Percentiles rank a stretch among this genome's conserved stretches.
Evolutionary conservation across 2,888 invertebrate genomes (phyloP).

Genomic region (Phorcus lineatus): DNA sequence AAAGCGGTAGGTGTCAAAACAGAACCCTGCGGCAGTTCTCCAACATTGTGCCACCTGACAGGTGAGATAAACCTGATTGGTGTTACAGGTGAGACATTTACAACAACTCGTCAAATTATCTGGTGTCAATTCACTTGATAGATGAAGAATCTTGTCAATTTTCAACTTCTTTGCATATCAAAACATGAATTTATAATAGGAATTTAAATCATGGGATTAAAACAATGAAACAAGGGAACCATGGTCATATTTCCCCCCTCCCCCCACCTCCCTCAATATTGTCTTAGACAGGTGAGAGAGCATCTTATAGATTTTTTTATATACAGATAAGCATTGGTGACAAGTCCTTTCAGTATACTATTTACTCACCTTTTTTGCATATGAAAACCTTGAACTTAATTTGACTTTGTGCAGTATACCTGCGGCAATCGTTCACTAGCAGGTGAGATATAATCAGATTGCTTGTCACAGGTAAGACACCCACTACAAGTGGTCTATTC

Average conservation of each 20-base stretch:
- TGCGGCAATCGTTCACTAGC: neutral
- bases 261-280: too few relatives aligned
- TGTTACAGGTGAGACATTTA: slow-evolving; percentile 7
- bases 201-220: too few relatives aligned
- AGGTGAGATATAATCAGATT: slow-evolving; percentile 3
- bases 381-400: too few relatives aligned
- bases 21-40: neutral
- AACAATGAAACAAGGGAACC: too few relatives aligned
- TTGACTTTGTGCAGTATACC: neutral
- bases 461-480: slow-evolving; percentile 7
- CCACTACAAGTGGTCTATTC: neutral
- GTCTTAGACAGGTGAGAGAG: too few relatives aligned
- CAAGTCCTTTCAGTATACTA: too few relatives aligned
- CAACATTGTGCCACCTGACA: neutral
- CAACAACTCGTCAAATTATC: neutral
- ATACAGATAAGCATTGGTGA: too few relatives aligned
- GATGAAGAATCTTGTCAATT: neutral
- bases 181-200: too few relatives aligned
- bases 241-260: too few relatives aligned
- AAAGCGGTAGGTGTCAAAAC: neutral
- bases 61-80: slow-evolving; percentile 14
- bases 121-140: neutral
- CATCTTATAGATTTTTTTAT: too few relatives aligned
- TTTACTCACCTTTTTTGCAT: too few relatives aligned
- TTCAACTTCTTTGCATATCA: too few relatives aligned